Evolutionary conservation across 2,888 invertebrate genomes (phyloP).

Genomic region (Horisme vitalbata): DNA sequence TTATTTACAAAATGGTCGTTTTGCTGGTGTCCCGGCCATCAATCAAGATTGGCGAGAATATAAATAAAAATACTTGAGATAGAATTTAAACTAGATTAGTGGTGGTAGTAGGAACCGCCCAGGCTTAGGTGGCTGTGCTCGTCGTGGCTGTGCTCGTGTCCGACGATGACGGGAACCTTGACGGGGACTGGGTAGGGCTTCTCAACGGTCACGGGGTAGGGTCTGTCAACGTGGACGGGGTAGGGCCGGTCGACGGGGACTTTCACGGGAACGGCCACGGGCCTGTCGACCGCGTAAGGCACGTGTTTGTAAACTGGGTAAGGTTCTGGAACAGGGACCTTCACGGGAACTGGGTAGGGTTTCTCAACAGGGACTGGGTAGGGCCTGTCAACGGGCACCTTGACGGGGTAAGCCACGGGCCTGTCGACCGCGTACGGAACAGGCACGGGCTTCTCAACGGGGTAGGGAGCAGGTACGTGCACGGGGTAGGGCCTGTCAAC

Average conservation of each 20-base stretch:
- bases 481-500: slow-evolving; percentile 88
- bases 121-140: slow-evolving; percentile 39
- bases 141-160: slow-evolving; percentile 46
- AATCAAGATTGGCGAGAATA: slow-evolving; percentile 54
- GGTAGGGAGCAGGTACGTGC: slow-evolving; percentile 84
- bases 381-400: slow-evolving; percentile 84
- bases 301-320: slow-evolving; percentile 87
- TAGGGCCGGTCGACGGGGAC: slow-evolving; percentile 86
- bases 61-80: slow-evolving; percentile 59
- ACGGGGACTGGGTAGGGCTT: slow-evolving; percentile 83
- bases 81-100: slow-evolving; percentile 64
- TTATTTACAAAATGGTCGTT: slow-evolving; percentile 68
- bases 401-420: slow-evolving; percentile 84
- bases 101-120: slow-evolving; percentile 64
- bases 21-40: slow-evolving; percentile 76
- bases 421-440: slow-evolving; percentile 85
- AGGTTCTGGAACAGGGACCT: slow-evolving; percentile 82
- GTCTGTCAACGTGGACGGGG: slow-evolving; percentile 81
- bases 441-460: slow-evolving; percentile 84
- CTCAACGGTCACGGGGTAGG: slow-evolving; percentile 74
- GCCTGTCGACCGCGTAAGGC: slow-evolving; percentile 84
- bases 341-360: slow-evolving; percentile 78
- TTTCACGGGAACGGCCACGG: slow-evolving; percentile 86
- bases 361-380: slow-evolving; percentile 81
- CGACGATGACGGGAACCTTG: slow-evolving; percentile 72